Evolutionary conservation across 2,888 invertebrate genomes (phyloP).

Genomic region (Petrolisthes cinctipes): DNA sequence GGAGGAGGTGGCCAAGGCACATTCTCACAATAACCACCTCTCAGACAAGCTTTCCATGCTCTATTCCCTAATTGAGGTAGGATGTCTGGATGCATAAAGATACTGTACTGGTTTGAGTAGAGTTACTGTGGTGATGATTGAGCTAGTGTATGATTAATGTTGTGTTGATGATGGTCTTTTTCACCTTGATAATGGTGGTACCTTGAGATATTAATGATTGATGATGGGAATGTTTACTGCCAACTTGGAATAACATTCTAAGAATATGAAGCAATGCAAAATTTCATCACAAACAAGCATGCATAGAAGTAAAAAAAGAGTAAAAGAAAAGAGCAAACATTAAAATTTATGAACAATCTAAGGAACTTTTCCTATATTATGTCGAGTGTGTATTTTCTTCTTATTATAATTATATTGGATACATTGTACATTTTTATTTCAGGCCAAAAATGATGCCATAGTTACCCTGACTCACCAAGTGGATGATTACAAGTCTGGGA

Average conservation of each 20-base stretch:
- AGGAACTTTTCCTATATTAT: no score
- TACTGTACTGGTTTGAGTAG: no score
- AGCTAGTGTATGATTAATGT: neutral
- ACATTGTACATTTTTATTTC: constrained; percentile 66
- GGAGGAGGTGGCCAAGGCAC: constrained; percentile 49
- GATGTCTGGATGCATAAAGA: neutral
- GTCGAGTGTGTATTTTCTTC: no score
- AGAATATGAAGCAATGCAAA: no score
- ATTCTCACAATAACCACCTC: constrained; percentile 56
- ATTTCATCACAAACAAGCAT: no score
- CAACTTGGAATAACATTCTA: no score
- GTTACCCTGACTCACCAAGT: constrained; percentile 70
- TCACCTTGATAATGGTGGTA: neutral
- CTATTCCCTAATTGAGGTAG: constrained; percentile 61
- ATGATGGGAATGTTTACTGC: neutral
- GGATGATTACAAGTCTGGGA: constrained; percentile 66
- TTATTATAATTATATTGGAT: no score
- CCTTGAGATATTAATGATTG: neutral
- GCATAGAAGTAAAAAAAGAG: neutral
- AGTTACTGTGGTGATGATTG: neutral
- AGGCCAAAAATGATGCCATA: constrained; percentile 70
- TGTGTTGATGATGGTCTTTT: neutral
- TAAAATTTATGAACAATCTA: no score
- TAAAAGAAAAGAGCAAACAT: neutral
- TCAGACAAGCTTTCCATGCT: constrained; percentile 61